phyloP scores from a whole-genome alignment of 2,888 invertebrate genomes.

The Chaitophorus viminalis region DNA sequence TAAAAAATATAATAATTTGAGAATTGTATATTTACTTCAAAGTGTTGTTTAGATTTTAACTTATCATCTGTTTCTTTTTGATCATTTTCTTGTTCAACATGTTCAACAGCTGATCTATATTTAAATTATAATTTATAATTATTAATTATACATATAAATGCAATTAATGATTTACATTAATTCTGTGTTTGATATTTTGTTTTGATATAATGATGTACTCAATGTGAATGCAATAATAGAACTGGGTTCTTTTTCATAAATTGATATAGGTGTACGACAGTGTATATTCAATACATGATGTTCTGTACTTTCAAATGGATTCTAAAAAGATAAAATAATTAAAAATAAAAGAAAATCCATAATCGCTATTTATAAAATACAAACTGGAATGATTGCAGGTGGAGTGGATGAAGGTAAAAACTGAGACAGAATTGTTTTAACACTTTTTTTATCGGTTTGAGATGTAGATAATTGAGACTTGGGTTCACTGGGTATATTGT shows the following conservation, averaged over 20 bases:
- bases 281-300: conserved; percentile 77
- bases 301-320: conserved; percentile 75
- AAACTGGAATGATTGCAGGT: conserved; percentile 60
- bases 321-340: conserved; percentile 67
- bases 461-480: conserved; percentile 53
- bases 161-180: conserved; percentile 27
- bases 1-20: too few species aligned
- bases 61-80: conserved; percentile 50
- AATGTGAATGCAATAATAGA: conserved; percentile 87
- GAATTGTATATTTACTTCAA: conserved; percentile 66
- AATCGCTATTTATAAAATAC: conserved; percentile 3
- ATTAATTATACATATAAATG: not conserved
- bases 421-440: conserved; percentile 77
- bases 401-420: conserved; percentile 73
- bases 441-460: conserved; percentile 71
- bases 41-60: conserved; percentile 58
- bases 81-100: conserved; percentile 53
- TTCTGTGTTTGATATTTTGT: conserved; percentile 67
- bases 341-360: conserved; percentile 3
- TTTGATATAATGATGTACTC: conserved; percentile 78
- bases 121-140: conserved; percentile 3
- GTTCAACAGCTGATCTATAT: conserved; percentile 27
- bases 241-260: conserved; percentile 83
- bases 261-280: conserved; percentile 74
- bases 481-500: conserved; percentile 43